Evolutionary conservation across 2,113 vertebrate species (phyloP).

Genomic region (Sigmodon hispidus): DNA sequence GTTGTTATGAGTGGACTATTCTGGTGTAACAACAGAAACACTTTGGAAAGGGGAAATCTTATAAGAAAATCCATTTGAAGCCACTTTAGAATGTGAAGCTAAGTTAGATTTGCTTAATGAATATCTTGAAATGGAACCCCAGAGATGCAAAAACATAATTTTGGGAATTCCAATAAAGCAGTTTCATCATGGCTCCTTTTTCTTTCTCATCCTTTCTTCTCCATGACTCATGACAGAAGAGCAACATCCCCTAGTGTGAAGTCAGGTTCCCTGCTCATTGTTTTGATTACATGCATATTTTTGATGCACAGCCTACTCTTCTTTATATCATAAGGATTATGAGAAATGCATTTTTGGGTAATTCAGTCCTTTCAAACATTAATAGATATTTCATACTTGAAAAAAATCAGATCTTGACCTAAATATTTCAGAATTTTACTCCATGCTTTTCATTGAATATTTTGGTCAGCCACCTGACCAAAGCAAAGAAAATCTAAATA

Average conservation of each 20-base stretch:
- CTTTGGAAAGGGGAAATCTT: not conserved
- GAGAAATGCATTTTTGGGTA: conserved; percentile 26
- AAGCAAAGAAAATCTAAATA: not conserved
- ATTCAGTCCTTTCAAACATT: not conserved
- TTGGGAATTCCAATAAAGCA: not conserved
- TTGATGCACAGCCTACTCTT: not conserved
- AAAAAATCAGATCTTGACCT: conserved; percentile 27
- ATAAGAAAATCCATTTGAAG: not conserved
- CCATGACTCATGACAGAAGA: not conserved
- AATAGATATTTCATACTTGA: conserved; percentile 2
- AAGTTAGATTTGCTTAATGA: not conserved
- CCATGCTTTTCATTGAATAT: not conserved
- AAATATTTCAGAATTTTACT: not conserved
- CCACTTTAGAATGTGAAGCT: not conserved
- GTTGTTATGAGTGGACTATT: not conserved
- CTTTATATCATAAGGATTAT: not conserved
- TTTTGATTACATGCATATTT: not conserved
- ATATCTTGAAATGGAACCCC: not conserved
- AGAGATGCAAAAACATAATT: not conserved
- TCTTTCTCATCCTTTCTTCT: conserved; percentile 31
- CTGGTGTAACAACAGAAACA: not conserved
- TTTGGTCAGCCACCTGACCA: not conserved
- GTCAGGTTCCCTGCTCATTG: not conserved
- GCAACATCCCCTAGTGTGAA: not conserved
- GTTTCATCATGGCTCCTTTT: not conserved